These are phyloP conservation scores for Melanaphis sacchari DNA, from an alignment of 1,140 invertebrate species.

Conservation along the genomic window DNA sequence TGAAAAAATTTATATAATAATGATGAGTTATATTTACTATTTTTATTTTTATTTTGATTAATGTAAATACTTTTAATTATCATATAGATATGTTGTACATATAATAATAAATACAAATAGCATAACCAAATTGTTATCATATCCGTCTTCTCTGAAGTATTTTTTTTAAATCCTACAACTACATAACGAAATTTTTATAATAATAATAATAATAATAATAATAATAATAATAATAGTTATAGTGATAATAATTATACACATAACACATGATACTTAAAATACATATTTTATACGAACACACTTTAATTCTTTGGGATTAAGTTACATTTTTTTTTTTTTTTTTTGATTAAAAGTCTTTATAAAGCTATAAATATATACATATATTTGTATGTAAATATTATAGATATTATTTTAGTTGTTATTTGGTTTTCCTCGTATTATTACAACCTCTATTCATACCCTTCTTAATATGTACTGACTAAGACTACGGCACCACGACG, in stretches of 20 bases:
- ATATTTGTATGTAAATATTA: background rate
- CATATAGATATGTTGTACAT: constrained; percentile 51
- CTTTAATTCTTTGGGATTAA: constrained; percentile 50
- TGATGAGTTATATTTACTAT: constrained; percentile 32
- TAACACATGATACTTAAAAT: constrained; percentile 41
- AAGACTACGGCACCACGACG: constrained; percentile 54
- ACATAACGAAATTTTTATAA: constrained; percentile 56
- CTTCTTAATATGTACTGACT: constrained; percentile 50
- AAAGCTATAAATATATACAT: constrained; percentile 26
- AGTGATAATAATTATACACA: constrained; percentile 40
- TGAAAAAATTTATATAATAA: background rate
- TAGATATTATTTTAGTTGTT: constrained; percentile 13
- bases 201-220: constrained; percentile 32
- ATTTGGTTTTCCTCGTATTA: constrained; percentile 11
- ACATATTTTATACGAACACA: constrained; percentile 55
- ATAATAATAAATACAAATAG: constrained; percentile 47
- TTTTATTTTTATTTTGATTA: constrained; percentile 45
- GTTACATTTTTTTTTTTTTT: constrained; percentile 14
- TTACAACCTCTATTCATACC: constrained; percentile 48
- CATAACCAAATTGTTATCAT: constrained; percentile 42
- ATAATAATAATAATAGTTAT: constrained; percentile 41
- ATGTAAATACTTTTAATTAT: constrained; percentile 50
- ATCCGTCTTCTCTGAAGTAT: background rate
- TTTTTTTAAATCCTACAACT: constrained; percentile 49
- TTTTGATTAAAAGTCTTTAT: constrained; percentile 54